Conservation (phyloP, 2,888 invertebrate genomes). For the Rhagonycha fulva region DNA sequence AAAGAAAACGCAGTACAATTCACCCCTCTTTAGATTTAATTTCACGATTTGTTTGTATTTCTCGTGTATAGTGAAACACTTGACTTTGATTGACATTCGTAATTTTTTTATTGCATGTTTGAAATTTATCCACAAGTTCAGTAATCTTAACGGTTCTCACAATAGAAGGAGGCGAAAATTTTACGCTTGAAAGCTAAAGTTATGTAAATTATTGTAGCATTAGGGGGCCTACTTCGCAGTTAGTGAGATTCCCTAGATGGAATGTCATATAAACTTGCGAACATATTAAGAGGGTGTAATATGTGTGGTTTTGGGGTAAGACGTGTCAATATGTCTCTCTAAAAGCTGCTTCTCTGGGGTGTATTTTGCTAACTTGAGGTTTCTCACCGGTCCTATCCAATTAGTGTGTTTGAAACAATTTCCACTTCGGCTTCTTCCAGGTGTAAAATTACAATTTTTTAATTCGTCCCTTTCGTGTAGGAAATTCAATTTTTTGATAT, state of each 20-base stretch:
- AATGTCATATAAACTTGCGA: slow-evolving; percentile 6
- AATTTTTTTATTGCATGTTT: background rate
- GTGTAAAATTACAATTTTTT: background rate
- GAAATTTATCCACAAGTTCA: background rate
- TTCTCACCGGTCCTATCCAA: background rate
- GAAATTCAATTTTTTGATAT: background rate
- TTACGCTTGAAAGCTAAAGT: slow-evolving; percentile 2
- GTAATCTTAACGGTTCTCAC: slow-evolving; percentile 4
- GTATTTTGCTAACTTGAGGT: background rate
- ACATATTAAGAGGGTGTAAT: background rate
- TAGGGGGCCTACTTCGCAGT: slow-evolving; percentile 1
- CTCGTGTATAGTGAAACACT: background rate
- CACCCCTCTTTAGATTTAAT: background rate
- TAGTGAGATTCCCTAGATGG: slow-evolving; percentile 8
- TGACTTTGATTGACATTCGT: background rate
- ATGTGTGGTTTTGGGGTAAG: slow-evolving; percentile 9
- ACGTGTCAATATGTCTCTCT: background rate
- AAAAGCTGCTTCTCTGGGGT: background rate
- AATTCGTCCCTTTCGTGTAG: background rate
- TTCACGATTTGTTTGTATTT: background rate
- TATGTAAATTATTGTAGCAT: slow-evolving; percentile 4
- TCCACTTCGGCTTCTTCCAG: background rate
- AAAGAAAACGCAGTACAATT: background rate
- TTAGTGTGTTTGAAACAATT: background rate
- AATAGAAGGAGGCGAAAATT: background rate